Conservation (phyloP, 1,140 invertebrate genomes). For the Tetramorium parvispinum region DNA sequence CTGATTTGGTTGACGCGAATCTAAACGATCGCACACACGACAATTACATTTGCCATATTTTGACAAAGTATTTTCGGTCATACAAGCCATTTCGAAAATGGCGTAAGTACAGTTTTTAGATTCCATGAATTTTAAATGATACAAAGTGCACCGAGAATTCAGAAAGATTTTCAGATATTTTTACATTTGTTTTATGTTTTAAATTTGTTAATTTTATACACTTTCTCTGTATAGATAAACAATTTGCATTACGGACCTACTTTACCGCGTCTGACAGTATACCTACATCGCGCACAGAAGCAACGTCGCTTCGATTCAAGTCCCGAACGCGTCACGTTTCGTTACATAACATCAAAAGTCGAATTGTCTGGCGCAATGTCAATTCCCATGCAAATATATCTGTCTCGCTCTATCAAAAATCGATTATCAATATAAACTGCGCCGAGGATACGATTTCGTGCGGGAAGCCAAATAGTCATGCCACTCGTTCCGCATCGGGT, state of each 20-base stretch:
- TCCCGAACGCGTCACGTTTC: conserved; percentile 19
- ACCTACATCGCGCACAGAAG: not conserved
- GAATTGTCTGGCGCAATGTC: conserved; percentile 6
- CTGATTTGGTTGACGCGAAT: not conserved
- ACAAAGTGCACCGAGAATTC: not conserved
- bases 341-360: conserved; percentile 34
- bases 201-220: not conserved
- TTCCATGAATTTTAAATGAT: not conserved
- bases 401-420: conserved; percentile 28
- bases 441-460: not conserved
- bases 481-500: conserved; percentile 6
- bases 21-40: not conserved
- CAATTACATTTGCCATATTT: not conserved
- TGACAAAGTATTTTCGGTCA: not conserved
- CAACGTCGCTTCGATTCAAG: not conserved
- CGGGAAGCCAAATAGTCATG: conserved; percentile 4
- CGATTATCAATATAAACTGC: conserved; percentile 32
- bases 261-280: not conserved
- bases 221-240: not conserved
- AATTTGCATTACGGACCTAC: not conserved
- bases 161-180: not conserved
- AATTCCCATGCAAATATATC: conserved; percentile 31
- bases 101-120: too few relatives aligned
- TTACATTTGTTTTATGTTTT: not conserved
- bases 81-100: not conserved